Conservation (phyloP, 30 jellyfish, hydroid and myxozoan species). For the Aurelia coerulea region DNA sequence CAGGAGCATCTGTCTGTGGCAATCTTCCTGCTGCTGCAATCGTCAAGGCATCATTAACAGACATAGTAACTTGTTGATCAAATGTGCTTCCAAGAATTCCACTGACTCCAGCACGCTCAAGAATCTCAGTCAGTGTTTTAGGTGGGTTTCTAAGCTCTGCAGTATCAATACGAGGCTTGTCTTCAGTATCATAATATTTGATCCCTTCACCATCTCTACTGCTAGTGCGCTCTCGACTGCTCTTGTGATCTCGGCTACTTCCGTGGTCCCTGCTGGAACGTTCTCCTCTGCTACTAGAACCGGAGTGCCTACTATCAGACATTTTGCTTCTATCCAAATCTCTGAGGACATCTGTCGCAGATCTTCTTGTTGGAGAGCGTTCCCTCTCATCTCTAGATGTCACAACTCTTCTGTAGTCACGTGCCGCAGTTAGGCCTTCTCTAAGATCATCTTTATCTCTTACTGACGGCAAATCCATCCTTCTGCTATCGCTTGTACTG, state of each 20-base stretch:
- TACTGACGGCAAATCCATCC: conserved; percentile 13
- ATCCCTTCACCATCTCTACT: conserved; percentile 77
- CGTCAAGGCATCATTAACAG: conserved; percentile 51
- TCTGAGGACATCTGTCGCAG: conserved; percentile 18
- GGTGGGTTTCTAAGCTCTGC: conserved; percentile 79
- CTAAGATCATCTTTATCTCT: conserved; percentile 41
- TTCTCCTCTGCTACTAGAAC: conserved; percentile 16
- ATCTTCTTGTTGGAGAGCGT: conserved; percentile 12
- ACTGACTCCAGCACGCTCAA: conserved; percentile 96
- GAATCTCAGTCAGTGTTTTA: conserved; percentile 88
- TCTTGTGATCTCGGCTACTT: too few species aligned
- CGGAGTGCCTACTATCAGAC: conserved; percentile 24
- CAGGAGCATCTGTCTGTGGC: conserved; percentile 34
- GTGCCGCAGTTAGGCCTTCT: conserved; percentile 20
- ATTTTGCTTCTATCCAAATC: conserved; percentile 17
- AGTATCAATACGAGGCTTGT: conserved; percentile 58
- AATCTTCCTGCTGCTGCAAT: conserved; percentile 54
- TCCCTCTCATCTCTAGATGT: conserved; percentile 62
- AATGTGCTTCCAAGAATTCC: conserved; percentile 92
- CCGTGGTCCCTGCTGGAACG: too few species aligned
- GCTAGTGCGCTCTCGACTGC: conserved; percentile 65
- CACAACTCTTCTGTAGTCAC: conserved; percentile 60
- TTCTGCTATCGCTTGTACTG: conserved; percentile 50
- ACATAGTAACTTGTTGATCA: conserved; percentile 49
- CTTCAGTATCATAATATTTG: conserved; percentile 61